Conservation (phyloP, 2,113 vertebrate genomes). For the Merops nubicus region DNA sequence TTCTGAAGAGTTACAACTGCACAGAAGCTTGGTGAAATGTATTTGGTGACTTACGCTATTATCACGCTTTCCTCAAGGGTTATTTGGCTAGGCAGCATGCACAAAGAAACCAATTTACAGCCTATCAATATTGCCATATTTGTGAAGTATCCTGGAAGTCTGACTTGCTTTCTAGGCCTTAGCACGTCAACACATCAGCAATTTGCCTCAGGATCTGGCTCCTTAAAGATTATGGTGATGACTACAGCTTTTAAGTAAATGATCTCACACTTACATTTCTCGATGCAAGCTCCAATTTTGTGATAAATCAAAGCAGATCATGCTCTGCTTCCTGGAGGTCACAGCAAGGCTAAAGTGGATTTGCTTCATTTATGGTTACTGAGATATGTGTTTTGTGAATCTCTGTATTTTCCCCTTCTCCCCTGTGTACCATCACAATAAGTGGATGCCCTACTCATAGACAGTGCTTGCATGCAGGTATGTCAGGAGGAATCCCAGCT, state of each 20-base stretch:
- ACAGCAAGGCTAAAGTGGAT: slow-evolving; percentile 59
- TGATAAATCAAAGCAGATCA: slow-evolving; percentile 70
- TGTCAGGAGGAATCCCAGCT: background rate
- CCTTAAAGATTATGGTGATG: slow-evolving; percentile 58
- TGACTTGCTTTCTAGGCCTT: slow-evolving; percentile 7
- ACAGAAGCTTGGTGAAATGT: background rate
- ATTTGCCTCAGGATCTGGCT: slow-evolving; percentile 57
- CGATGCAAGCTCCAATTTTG: slow-evolving; percentile 65
- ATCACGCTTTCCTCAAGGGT: background rate
- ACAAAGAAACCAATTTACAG: slow-evolving; percentile 47
- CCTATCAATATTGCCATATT: slow-evolving; percentile 19
- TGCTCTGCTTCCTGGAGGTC: slow-evolving; percentile 66
- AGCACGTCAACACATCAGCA: slow-evolving; percentile 44
- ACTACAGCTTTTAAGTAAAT: slow-evolving; percentile 62
- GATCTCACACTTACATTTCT: slow-evolving; percentile 63
- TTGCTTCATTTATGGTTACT: slow-evolving; percentile 58
- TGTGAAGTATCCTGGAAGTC: background rate
- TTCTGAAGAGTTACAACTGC: background rate
- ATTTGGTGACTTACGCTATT: slow-evolving; percentile 31
- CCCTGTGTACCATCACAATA: background rate
- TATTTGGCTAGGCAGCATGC: slow-evolving; percentile 16
- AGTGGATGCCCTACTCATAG: background rate
- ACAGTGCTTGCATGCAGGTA: background rate
- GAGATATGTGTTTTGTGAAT: slow-evolving; percentile 43
- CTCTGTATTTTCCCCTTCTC: background rate